Conservation (phyloP, 2,888 invertebrate species). For the Netelia melanura region DNA sequence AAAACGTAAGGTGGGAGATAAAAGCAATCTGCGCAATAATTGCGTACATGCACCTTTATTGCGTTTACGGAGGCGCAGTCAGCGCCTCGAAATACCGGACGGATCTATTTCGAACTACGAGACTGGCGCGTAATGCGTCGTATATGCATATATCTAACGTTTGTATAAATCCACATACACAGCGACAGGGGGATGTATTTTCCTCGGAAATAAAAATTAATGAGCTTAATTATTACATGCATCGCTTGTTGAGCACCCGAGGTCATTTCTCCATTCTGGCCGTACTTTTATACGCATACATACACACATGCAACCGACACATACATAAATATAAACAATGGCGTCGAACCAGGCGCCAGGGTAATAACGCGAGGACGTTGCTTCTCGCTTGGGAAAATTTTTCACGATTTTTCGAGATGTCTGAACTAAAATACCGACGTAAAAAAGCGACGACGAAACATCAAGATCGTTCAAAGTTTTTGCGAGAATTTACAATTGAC, state of each 20-base stretch:
- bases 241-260: constrained; percentile 69
- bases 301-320: not conserved
- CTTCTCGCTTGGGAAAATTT: constrained; percentile 40
- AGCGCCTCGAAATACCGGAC: constrained; percentile 40
- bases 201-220: constrained; percentile 72
- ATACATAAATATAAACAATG: not conserved
- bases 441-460: too few relatives aligned
- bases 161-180: constrained; percentile 21
- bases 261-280: constrained; percentile 64
- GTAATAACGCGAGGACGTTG: constrained; percentile 22
- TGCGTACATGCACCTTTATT: not conserved
- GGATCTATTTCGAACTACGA: constrained; percentile 46
- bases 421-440: not conserved
- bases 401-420: constrained; percentile 8
- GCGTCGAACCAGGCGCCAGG: constrained; percentile 52
- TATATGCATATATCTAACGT: constrained; percentile 17
- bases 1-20: not conserved
- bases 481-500: not conserved
- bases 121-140: constrained; percentile 8
- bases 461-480: too few relatives aligned
- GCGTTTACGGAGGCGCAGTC: not conserved
- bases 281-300: constrained; percentile 29
- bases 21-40: constrained; percentile 4
- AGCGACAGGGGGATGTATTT: constrained; percentile 57
- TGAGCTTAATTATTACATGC: constrained; percentile 73